Evolutionary conservation across 2,113 vertebrate genomes (phyloP), one percentile per base, ranked within the genome.

Genomic region (Bettongia penicillata): DNA sequence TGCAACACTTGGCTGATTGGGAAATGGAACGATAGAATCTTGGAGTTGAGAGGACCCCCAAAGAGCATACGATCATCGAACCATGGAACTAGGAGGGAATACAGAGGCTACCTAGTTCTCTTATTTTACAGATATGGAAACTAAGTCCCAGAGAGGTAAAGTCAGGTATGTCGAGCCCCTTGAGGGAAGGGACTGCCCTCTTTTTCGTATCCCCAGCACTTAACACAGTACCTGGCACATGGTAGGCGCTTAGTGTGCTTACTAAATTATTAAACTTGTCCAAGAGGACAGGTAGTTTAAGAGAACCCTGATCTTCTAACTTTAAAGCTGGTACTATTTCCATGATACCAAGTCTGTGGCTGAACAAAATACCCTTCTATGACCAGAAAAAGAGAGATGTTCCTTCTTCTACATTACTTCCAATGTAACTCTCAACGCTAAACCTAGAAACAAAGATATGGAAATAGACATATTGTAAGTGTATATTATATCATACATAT

Each of bases 21-120:
- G 93, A 97, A 97, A 95, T 49, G 37, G 57, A 77, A 12, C 43
- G 16, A n/a, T 31, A 31, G 53, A 57, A 9, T 57, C 55, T 28
- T n/a, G 11, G 31, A n/a, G 14, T 1, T n/a, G 31, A 77, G 12
- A 16, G 5, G n/a, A 12, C 37, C n/a, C 3, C 1, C 31, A 68
- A 68, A 68, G 31, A 68, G 31, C 12, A 16, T 37, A 68, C 31
- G 3, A 22, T 22, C 16, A n/a, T 1, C 22, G 16, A 77, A 43
- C 37, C 68, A n/a, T 77, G 68, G n/a, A 43, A 77, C 68, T 37
- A n/a, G 68, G 12, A 11, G 9, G 6, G 37, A 77, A 77, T 22
- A 77, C 37, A 22, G 37, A 22, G 37, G n/a, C n/a, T 22, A n/a
- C n/a, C 31, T 37, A n/a, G 16, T 22, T n/a, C 68, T 16, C 16